These are phyloP conservation scores for Nymphalis io DNA, from an alignment of 1,140 invertebrate species.

Conservation along the genomic window DNA sequence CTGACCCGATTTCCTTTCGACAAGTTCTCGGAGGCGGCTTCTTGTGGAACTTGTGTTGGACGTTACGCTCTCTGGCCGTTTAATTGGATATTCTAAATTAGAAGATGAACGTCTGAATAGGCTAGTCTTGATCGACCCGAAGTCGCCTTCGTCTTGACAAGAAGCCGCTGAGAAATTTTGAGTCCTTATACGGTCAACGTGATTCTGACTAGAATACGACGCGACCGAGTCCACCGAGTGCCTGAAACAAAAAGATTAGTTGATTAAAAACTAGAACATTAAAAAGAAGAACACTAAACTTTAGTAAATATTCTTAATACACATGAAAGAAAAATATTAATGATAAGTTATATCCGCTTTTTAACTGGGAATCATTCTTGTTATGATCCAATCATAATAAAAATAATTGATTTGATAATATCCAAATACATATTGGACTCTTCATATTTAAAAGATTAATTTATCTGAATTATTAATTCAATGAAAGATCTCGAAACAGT, in stretches of 20 bases:
- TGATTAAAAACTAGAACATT: slow-evolving; percentile 51
- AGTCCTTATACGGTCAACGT: slow-evolving; percentile 81
- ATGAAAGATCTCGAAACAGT: slow-evolving; percentile 6
- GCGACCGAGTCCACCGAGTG: slow-evolving; percentile 81
- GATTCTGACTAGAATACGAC: slow-evolving; percentile 81
- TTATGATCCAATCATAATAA: too few relatives aligned
- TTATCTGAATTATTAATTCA: neutral
- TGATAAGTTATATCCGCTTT: too few relatives aligned
- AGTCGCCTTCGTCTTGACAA: slow-evolving; percentile 76
- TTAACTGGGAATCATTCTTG: too few relatives aligned
- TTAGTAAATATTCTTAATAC: too few relatives aligned
- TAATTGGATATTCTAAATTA: slow-evolving; percentile 72
- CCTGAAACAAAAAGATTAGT: slow-evolving; percentile 71
- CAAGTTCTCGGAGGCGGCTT: slow-evolving; percentile 78
- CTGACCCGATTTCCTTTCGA: slow-evolving; percentile 77
- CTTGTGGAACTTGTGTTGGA: slow-evolving; percentile 77
- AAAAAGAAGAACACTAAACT: neutral
- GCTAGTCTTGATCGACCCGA: slow-evolving; percentile 75
- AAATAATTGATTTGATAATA: neutral
- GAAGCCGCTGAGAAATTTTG: slow-evolving; percentile 78
- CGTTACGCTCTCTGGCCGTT: slow-evolving; percentile 73
- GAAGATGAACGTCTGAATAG: slow-evolving; percentile 75
- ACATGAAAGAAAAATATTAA: neutral
- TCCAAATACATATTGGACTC: neutral
- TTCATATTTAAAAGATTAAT: neutral